These are phyloP conservation scores for Amphimedon queenslandica DNA, from an alignment of 37 sponge, comb jelly and placozoan genomes.

Conservation along the genomic window DNA sequence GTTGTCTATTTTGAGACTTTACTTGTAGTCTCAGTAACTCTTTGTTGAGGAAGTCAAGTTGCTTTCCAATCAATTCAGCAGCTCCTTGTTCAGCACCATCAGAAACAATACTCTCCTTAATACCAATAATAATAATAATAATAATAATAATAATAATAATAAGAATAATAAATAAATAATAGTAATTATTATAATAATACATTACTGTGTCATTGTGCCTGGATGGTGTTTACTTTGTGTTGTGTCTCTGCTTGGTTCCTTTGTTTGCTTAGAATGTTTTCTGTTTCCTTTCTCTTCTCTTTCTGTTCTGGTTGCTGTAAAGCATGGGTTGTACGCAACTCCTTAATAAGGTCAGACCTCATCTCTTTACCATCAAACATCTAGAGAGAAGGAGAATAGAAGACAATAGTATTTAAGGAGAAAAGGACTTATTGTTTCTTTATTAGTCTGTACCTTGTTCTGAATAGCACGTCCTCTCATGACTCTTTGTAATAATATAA, in stretches of 20 bases:
- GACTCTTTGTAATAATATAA: slow-evolving; percentile 84
- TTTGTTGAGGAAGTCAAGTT: slow-evolving; percentile 92
- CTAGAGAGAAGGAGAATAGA: slow-evolving; percentile 16
- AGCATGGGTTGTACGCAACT: slow-evolving; percentile 90
- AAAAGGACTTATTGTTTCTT: background rate
- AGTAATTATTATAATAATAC: background rate
- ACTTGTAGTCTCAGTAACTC: slow-evolving; percentile 84
- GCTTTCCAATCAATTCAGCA: slow-evolving; percentile 65
- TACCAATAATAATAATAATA: background rate
- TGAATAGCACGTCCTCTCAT: slow-evolving; percentile 88
- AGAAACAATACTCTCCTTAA: slow-evolving; percentile 39
- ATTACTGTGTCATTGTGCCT: background rate
- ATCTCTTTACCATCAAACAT: slow-evolving; percentile 88
- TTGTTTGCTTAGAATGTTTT: slow-evolving; percentile 25
- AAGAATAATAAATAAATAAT: background rate
- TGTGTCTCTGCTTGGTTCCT: background rate
- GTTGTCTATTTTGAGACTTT: background rate
- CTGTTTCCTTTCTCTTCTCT: slow-evolving; percentile 56
- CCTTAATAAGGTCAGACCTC: slow-evolving; percentile 76
- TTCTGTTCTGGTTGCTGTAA: slow-evolving; percentile 83
- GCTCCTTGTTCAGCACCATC: slow-evolving; percentile 59
- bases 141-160: background rate
- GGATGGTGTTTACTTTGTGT: slow-evolving; percentile 57
- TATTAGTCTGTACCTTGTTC: slow-evolving; percentile 51
- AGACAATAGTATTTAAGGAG: background rate